phyloP scores from a whole-genome alignment of 2,888 invertebrate species.

The Drosophila mettleri region DNA sequence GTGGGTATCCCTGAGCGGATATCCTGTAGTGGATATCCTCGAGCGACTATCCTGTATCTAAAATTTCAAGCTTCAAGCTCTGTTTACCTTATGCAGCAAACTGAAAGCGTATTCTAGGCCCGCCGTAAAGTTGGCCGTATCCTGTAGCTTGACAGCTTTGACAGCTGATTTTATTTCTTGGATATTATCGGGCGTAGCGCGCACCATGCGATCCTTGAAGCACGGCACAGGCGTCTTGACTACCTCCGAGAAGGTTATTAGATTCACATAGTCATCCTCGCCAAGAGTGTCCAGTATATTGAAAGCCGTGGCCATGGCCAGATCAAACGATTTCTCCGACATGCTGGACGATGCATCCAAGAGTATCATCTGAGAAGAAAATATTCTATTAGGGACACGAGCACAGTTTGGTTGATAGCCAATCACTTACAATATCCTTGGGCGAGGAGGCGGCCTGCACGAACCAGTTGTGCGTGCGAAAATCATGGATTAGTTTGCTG shows the following conservation, averaged over 20 bases:
- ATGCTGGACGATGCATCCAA: constrained; percentile 96
- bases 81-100: constrained; percentile 91
- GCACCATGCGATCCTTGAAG: constrained; percentile 94
- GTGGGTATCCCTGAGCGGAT: too few species aligned
- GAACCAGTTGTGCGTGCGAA: constrained; percentile 97
- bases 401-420: too few species aligned
- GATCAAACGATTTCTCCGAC: constrained; percentile 92
- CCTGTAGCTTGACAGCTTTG: constrained; percentile 90
- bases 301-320: constrained; percentile 95
- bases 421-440: constrained; percentile 92
- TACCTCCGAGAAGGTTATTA: constrained; percentile 94
- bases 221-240: constrained; percentile 95
- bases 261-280: constrained; percentile 98
- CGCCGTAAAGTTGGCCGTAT: constrained; percentile 95
- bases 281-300: constrained; percentile 97
- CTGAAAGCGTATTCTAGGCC: constrained; percentile 97
- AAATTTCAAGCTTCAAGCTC: not conserved
- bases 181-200: constrained; percentile 93
- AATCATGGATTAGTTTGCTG: constrained; percentile 95
- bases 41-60: too few species aligned
- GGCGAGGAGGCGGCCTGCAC: constrained; percentile 98
- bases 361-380: constrained; percentile 88
- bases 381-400: too few species aligned
- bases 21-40: too few species aligned
- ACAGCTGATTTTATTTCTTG: constrained; percentile 92